These are phyloP conservation scores for Saccopteryx bilineata DNA, from an alignment of 2,113 vertebrate species.

Conservation along the genomic window DNA sequence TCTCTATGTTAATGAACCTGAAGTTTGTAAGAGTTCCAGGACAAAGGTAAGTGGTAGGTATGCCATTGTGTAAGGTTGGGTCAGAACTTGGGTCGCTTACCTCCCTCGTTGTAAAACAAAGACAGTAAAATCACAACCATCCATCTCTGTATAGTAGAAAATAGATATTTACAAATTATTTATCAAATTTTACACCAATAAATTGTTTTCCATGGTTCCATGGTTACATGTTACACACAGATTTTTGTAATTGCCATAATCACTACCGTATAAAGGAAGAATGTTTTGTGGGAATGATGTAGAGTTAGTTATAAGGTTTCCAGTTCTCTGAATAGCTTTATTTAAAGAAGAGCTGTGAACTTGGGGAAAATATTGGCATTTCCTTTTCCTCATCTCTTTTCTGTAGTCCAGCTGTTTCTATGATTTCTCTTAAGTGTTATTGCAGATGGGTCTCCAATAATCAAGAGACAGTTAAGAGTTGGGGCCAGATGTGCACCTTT, in stretches of 20 bases:
- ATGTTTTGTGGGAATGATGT: neutral
- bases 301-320: neutral
- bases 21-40: neutral
- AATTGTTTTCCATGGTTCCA: neutral
- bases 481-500: neutral
- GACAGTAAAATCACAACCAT: neutral
- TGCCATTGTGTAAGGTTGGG: neutral
- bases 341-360: slow-evolving; percentile 32
- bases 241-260: slow-evolving; percentile 40
- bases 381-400: neutral
- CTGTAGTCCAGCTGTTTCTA: slow-evolving; percentile 19
- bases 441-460: neutral
- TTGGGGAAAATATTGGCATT: neutral
- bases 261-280: neutral
- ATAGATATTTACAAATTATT: neutral
- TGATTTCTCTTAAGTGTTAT: neutral
- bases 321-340: slow-evolving; percentile 28
- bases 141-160: neutral
- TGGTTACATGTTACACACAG: neutral
- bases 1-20: neutral
- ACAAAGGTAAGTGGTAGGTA: neutral
- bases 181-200: neutral
- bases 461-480: neutral
- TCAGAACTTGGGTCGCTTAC: neutral
- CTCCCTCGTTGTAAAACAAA: neutral